Percentiles rank a stretch among this genome's conserved stretches.
Evolutionary conservation across 37 sponge, comb jelly and placozoan species (phyloP).

Genomic region (Amphimedon queenslandica): DNA sequence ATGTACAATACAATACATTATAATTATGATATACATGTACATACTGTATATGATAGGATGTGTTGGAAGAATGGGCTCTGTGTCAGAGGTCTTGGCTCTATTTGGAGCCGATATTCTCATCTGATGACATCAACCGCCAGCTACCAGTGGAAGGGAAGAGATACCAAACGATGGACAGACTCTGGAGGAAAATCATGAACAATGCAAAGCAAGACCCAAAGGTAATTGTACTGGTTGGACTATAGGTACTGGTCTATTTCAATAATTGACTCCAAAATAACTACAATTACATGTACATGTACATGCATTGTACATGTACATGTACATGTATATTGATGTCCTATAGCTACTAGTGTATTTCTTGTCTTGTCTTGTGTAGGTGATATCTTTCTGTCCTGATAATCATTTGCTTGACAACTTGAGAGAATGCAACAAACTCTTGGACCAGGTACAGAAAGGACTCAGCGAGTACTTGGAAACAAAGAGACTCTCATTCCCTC

Average conservation of each 20-base stretch:
- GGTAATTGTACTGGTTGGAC: slow-evolving; percentile 15
- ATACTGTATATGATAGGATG: slow-evolving; percentile 50
- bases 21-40: not conserved
- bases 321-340: not conserved
- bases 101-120: slow-evolving; percentile 96
- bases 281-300: not conserved
- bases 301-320: not conserved
- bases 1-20: not conserved
- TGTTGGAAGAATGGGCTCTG: slow-evolving; percentile 73
- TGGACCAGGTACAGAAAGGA: slow-evolving; percentile 99
- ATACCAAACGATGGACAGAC: slow-evolving; percentile 98
- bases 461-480: slow-evolving; percentile 99
- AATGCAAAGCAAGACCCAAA: slow-evolving; percentile 80
- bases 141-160: slow-evolving; percentile 96
- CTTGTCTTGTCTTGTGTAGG: slow-evolving; percentile 12
- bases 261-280: too few species aligned
- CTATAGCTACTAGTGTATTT: not conserved
- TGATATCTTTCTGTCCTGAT: slow-evolving; percentile 91
- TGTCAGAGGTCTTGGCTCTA: slow-evolving; percentile 99
- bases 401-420: slow-evolving; percentile 88
- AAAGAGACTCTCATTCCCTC: slow-evolving; percentile 92
- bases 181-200: slow-evolving; percentile 95
- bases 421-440: slow-evolving; percentile 92
- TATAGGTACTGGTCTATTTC: too few species aligned
- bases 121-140: slow-evolving; percentile 96